Conservation (phyloP, 2,888 invertebrate species). For the Phania funesta region DNA sequence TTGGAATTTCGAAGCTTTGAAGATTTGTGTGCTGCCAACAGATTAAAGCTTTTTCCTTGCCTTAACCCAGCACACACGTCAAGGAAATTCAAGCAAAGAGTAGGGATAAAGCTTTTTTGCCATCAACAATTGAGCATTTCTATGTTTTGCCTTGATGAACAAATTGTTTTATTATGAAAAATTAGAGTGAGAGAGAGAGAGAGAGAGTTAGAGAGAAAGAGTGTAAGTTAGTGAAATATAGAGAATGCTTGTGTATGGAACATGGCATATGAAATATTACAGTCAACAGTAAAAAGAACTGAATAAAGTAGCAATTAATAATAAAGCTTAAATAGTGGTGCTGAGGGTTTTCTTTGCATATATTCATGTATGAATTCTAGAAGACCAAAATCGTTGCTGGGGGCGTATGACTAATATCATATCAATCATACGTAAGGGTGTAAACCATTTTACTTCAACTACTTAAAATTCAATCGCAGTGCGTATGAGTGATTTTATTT, state of each 20-base stretch:
- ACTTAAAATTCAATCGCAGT: background rate
- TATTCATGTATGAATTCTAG: no score
- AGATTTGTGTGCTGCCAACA: conserved; percentile 61
- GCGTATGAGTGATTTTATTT: background rate
- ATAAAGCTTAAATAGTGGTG: background rate
- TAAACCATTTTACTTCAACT: background rate
- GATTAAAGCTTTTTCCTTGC: conserved; percentile 48
- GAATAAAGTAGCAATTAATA: background rate
- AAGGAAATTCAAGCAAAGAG: conserved; percentile 45
- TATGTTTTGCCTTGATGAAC: conserved; percentile 38
- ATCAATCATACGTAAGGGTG: background rate
- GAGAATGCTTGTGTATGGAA: background rate
- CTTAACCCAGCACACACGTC: conserved; percentile 34
- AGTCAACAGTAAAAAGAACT: background rate
- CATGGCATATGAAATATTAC: conserved; percentile 19
- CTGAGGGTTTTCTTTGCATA: no score
- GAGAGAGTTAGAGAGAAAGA: conserved; percentile 1
- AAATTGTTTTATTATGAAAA: background rate
- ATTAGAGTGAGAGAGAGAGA: background rate
- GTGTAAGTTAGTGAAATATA: background rate
- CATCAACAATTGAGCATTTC: conserved; percentile 50
- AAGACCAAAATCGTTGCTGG: no score
- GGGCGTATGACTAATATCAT: background rate
- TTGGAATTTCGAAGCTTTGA: conserved; percentile 59
- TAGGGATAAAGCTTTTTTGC: conserved; percentile 46